phyloP scores from a whole-genome alignment of 2,797 vertebrate genomes.

The Syngnathus acus region DNA sequence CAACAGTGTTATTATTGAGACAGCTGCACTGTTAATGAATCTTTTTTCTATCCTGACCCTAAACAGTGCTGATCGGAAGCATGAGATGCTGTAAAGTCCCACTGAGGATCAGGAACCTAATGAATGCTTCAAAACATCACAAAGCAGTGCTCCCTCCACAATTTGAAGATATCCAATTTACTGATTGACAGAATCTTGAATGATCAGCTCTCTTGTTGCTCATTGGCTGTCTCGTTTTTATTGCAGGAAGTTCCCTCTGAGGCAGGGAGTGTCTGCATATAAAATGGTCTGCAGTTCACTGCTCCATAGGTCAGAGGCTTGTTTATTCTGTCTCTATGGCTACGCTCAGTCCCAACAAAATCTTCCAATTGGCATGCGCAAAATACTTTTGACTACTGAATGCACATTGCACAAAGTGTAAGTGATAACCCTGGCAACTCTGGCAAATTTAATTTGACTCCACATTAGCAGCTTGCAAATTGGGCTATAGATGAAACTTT shows the following conservation, averaged over 20 bases:
- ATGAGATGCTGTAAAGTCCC: slow-evolving; percentile 50
- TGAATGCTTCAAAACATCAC: slow-evolving; percentile 52
- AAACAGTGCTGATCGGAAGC: slow-evolving; percentile 60
- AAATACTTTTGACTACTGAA: slow-evolving; percentile 70
- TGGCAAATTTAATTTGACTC: slow-evolving; percentile 61
- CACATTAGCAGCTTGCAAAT: slow-evolving; percentile 67
- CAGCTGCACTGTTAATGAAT: slow-evolving; percentile 46
- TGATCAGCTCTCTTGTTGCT: slow-evolving; percentile 99
- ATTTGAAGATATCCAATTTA: slow-evolving; percentile 57
- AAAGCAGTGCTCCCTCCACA: slow-evolving; percentile 46
- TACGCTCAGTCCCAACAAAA: slow-evolving; percentile 97
- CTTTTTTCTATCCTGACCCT: slow-evolving; percentile 44
- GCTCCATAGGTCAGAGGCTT: slow-evolving; percentile 99
- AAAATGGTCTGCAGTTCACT: slow-evolving; percentile 99
- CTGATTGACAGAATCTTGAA: slow-evolving; percentile 80
- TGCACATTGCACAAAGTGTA: slow-evolving; percentile 72
- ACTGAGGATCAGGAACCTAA: slow-evolving; percentile 48
- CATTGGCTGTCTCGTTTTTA: slow-evolving; percentile 99
- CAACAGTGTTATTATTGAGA: slow-evolving; percentile 28
- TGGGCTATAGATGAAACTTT: slow-evolving; percentile 63
- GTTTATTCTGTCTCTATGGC: slow-evolving; percentile 99
- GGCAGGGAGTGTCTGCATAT: slow-evolving; percentile 99
- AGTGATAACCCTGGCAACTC: slow-evolving; percentile 57
- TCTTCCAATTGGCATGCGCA: slow-evolving; percentile 79
- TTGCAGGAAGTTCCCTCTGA: slow-evolving; percentile 99